phyloP scores from a whole-genome alignment of 1,140 invertebrate genomes.

The Ridgeia piscesae region DNA sequence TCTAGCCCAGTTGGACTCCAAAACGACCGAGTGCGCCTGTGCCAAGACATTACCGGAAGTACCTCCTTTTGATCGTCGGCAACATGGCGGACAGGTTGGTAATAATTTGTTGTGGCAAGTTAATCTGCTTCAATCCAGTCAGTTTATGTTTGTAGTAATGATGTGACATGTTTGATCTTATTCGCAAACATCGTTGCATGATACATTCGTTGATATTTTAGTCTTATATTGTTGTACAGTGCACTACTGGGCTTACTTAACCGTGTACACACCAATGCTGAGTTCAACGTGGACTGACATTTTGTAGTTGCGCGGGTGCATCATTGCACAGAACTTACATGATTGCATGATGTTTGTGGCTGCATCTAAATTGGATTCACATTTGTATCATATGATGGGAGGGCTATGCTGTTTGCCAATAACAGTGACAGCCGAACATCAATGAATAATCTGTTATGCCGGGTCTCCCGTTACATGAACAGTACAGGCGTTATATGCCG shows the following conservation, averaged over 20 bases:
- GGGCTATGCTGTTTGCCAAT: neutral
- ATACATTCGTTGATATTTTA: neutral
- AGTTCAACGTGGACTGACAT: neutral
- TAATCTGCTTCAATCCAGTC: neutral
- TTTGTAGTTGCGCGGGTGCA: neutral
- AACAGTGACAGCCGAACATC: neutral
- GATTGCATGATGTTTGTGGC: neutral
- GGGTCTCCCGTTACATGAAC: too few relatives aligned
- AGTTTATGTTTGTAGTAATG: slow-evolving; percentile 19
- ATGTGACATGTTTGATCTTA: neutral
- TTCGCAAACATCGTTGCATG: neutral
- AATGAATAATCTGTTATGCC: neutral
- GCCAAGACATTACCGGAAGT: neutral
- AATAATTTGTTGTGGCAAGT: neutral
- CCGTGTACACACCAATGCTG: neutral
- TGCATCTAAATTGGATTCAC: neutral
- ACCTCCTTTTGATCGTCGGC: slow-evolving; percentile 35
- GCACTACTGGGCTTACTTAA: neutral
- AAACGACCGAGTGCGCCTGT: neutral
- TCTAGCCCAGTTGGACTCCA: neutral
- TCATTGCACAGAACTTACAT: neutral
- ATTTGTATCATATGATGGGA: neutral
- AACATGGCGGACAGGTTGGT: slow-evolving; percentile 44
- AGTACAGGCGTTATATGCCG: too few relatives aligned
- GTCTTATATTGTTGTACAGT: neutral